Base-by-base conservation (phyloP, 2,113 vertebrate genomes). In the Donacobius atricapilla region DNA sequence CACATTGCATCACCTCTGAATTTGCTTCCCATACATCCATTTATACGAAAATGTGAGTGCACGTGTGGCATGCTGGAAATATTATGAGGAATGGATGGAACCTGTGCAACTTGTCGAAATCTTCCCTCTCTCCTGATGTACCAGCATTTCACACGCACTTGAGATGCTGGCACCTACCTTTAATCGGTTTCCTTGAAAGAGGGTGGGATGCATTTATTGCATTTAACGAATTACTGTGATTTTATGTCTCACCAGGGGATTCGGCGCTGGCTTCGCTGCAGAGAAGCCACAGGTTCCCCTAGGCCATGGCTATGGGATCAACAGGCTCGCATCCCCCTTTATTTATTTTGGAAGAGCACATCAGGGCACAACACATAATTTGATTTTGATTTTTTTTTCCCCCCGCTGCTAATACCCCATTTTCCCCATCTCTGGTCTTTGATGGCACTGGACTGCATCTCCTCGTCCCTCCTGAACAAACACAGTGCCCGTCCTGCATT, bases 201-300 rank as follows among this genome's bases (percentile, higher is more conserved):
- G 0, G 6, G 48, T 22, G 64, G 63, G 28, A 56, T 6, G 15
- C 17, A 33, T 64, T 60, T 27, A 37, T 53, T 7, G 14, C 12
- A 28, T 66, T 53, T 28, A 63, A 75, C 0, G 0, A 91, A 53
- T 56, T 28, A 12, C 40, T 14, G 33, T 2, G 66, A 21, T 48
- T 50, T 61, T 15, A 11, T 24, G 39, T 24, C 60, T 61, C 75
- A 44, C 37, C 16, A 0, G 2, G 13, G 30, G 37, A 24, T 61
- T 73, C 37, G 39, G 42, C 0, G 0, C 66, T 27, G 63, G 47
- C 66, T 30, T 10, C 0, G 0, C 3, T 12, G 61, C 33, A 53
- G 42, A 70, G 79, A 21, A 79, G 86, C 75, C 79, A 48, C 83
- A 83, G 61, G 56, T 63, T 58, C 14, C 48, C 44, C 22, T 53